Evolutionary conservation across 2,797 vertebrate species (phyloP).

Genomic region (Apodemus agrarius): DNA sequence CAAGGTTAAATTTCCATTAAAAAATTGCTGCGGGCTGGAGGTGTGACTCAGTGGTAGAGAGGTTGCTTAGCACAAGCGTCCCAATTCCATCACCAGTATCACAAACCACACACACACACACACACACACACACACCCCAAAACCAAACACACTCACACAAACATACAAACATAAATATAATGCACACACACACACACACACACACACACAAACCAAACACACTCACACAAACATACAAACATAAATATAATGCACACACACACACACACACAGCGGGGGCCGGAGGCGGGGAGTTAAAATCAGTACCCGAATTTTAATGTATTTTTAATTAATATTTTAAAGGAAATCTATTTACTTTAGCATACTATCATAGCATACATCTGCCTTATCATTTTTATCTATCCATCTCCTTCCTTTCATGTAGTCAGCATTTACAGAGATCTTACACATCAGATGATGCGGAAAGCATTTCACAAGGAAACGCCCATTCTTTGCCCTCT

Average conservation of each 20-base stretch:
- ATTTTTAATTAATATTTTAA: slow-evolving; percentile 18
- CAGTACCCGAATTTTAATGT: background rate
- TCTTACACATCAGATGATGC: background rate
- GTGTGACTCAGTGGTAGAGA: background rate
- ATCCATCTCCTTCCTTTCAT: background rate
- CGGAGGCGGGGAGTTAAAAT: background rate
- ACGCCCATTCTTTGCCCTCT: background rate
- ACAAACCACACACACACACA: background rate
- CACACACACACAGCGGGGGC: background rate
- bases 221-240: background rate
- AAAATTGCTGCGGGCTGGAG: background rate
- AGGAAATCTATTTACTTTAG: slow-evolving; percentile 5
- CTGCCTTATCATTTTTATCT: background rate
- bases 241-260: background rate
- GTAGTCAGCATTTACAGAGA: background rate
- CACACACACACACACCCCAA: background rate
- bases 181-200: background rate
- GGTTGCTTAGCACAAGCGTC: background rate
- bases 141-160: background rate
- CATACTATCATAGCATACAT: background rate
- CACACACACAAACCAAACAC: background rate
- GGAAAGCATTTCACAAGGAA: background rate
- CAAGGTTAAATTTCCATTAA: background rate
- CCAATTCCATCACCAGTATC: background rate
- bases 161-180: background rate